phyloP scores from a whole-genome alignment of 2,888 invertebrate species.

The Parascotia fuliginaria region DNA sequence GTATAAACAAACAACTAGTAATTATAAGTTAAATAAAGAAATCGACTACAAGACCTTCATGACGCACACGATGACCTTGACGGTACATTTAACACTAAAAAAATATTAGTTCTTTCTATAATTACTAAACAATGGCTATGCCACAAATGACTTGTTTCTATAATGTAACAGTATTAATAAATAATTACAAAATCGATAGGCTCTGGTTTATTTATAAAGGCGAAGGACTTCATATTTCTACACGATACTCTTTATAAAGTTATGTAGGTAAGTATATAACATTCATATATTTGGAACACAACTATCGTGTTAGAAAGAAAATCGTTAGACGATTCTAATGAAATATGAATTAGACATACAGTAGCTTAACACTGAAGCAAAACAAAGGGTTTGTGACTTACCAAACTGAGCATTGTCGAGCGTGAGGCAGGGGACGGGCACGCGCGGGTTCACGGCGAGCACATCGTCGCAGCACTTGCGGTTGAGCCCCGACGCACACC shows the following conservation, averaged over 20 bases:
- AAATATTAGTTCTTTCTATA: constrained; percentile 39
- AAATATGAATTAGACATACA: constrained; percentile 29
- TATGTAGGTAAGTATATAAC: constrained; percentile 12
- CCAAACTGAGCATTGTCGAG: constrained; percentile 79
- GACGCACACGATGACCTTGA: constrained; percentile 57
- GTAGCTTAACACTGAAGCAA: constrained; percentile 41
- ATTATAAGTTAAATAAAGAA: constrained; percentile 29
- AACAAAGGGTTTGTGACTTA: constrained; percentile 50
- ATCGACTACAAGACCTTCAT: constrained; percentile 47
- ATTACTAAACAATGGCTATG: constrained; percentile 48
- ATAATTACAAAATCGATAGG: constrained; percentile 45
- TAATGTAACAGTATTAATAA: constrained; percentile 37
- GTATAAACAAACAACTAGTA: constrained; percentile 37
- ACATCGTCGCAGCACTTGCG: constrained; percentile 78
- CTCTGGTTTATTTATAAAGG: constrained; percentile 28
- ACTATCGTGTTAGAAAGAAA: constrained; percentile 41
- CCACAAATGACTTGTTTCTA: constrained; percentile 40
- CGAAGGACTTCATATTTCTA: constrained; percentile 31
- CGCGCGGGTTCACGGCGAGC: constrained; percentile 74
- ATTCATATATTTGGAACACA: constrained; percentile 21
- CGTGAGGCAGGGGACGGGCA: constrained; percentile 64
- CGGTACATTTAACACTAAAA: constrained; percentile 53
- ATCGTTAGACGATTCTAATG: constrained; percentile 25
- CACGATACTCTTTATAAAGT: constrained; percentile 11
- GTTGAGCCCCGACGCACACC: constrained; percentile 74